phyloP scores from a whole-genome alignment of 2,113 vertebrate species.

The Upupa epops region DNA sequence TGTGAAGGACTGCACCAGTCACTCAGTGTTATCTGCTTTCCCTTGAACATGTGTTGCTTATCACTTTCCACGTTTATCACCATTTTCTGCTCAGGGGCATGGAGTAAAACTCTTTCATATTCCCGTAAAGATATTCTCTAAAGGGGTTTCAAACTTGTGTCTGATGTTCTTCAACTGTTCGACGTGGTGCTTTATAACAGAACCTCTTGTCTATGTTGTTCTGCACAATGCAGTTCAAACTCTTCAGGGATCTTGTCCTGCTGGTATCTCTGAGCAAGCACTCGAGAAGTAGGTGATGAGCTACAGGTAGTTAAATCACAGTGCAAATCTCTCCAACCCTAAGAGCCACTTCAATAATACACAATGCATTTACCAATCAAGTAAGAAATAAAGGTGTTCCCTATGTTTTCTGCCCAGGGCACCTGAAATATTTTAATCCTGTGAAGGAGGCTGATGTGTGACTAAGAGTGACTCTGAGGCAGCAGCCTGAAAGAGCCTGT shows the following conservation, averaged over 20 bases:
- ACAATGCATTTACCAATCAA: background rate
- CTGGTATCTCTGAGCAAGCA: background rate
- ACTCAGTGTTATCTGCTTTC: background rate
- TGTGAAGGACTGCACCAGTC: background rate
- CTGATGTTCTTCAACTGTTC: background rate
- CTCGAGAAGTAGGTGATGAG: background rate
- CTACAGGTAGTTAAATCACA: background rate
- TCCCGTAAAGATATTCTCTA: background rate
- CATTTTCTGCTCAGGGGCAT: background rate
- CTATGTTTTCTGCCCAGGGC: background rate
- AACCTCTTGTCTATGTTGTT: background rate
- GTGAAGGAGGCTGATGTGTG: background rate
- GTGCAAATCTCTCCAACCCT: background rate
- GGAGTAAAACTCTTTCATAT: background rate
- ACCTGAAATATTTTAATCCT: background rate
- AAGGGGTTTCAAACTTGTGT: background rate
- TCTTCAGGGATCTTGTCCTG: background rate
- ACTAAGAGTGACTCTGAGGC: background rate
- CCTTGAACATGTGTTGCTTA: background rate
- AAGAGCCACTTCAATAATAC: background rate
- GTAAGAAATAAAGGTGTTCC: background rate
- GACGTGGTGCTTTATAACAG: background rate
- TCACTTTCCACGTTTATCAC: background rate
- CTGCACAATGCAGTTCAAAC: background rate
- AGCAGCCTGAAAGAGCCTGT: background rate